phyloP scores from a whole-genome alignment of 2,113 vertebrate species.

The Petroica traversi region DNA sequence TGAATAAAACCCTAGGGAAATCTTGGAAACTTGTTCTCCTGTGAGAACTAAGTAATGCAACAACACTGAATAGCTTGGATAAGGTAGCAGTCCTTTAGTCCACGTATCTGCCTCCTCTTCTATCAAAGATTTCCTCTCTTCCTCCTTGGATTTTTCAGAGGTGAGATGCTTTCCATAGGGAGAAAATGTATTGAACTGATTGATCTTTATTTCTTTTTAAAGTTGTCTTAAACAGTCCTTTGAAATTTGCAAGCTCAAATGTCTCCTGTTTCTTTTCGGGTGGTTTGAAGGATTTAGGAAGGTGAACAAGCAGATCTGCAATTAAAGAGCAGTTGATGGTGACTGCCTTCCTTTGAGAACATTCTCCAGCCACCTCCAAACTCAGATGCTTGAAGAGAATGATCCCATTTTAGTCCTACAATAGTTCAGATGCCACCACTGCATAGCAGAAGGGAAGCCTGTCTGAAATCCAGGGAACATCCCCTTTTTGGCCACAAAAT shows the following conservation, averaged over 20 bases:
- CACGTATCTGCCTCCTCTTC: neutral
- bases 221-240: conserved; percentile 41
- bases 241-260: conserved; percentile 66
- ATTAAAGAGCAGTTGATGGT: conserved; percentile 68
- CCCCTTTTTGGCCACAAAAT: neutral
- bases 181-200: neutral
- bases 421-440: conserved; percentile 59
- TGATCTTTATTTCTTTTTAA: neutral
- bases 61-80: neutral
- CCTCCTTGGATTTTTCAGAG: neutral
- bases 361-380: conserved; percentile 55
- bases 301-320: conserved; percentile 72
- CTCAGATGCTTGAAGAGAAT: conserved; percentile 58
- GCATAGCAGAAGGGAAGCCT: conserved; percentile 32
- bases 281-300: conserved; percentile 61
- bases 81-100: neutral
- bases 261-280: conserved; percentile 51
- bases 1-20: neutral
- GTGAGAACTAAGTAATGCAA: neutral
- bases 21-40: neutral
- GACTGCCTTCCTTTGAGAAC: conserved; percentile 47
- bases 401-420: conserved; percentile 44
- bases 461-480: neutral
- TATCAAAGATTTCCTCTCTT: neutral
- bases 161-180: neutral